A percentile compares a stretch with the other conserved stretches of the same genome.
phyloP scores from a whole-genome alignment of 2,113 vertebrate genomes.

The Mus musculus region GRCm39 chr14:52303001-52303500 shows the following conservation, averaged over 20 bases:
- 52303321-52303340: not conserved
- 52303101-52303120: too few relatives aligned
- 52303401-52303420: not conserved
- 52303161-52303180: not conserved
- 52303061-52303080: too few relatives aligned
- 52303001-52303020: not conserved
- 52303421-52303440: not conserved
- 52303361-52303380: not conserved
- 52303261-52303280: not conserved
- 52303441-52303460: not conserved
- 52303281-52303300: not conserved
- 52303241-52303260: not conserved
- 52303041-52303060: not conserved
- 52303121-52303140: too few relatives aligned
- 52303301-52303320: not conserved
- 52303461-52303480: not conserved
- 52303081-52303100: too few relatives aligned
- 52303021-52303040: not conserved
- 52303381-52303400: not conserved
- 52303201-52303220: not conserved
- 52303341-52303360: not conserved
- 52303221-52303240: not conserved
- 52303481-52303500: not conserved
- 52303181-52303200: not conserved
- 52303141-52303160: too few relatives aligned